Base-by-base conservation (phyloP, 2,113 vertebrate species). In the Murina feae region DNA sequence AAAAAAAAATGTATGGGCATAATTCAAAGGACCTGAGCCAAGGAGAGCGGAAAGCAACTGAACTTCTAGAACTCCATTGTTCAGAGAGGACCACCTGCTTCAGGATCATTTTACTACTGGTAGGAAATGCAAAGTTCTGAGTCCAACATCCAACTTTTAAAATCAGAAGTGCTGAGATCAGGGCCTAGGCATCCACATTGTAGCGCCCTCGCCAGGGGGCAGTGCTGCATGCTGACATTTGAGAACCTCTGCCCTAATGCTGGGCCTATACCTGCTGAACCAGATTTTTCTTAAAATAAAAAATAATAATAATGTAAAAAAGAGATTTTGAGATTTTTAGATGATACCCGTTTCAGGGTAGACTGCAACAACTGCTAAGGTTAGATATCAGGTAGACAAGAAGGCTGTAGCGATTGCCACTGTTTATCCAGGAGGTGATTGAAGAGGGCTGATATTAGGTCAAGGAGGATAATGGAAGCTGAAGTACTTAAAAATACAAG, bases 1-100 rank as follows among this genome's bases (percentile, higher is more conserved):
- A 79, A 81, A 86, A 75, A 74, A 63, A 42, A 14, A 65, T 47
- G 89, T 91, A 94, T 92, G 42, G 81, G 76, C 53, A 60, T 94
- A 37, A 90, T 89, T 91, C 49, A 71, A 96, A 96, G 76, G 66
- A 89, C 35, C n/a, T 51, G 71, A 96, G 84, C 90, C 83, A 85
- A 96, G 76, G 51, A 66, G 39, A 94, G 72, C 68, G 90, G 82
- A 94, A 81, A 90, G 82, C 95, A 92, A 66, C 4, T 37, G 42
- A 85, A 91, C 37, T 90, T 86, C 66, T 60, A 89, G 55, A 93
- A 69, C 66, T 5, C 2, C 7, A 11, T 80, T 68, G 85, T 47
- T 68, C 39, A 44, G 44, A 80, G 65, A 85, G 28, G 75, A 89
- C 37, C 53, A 86, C 90, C 35, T 68, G 66, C 65, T 88, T 86